phyloP scores from a whole-genome alignment of 2,797 vertebrate genomes.

The Enoplosus armatus region DNA sequence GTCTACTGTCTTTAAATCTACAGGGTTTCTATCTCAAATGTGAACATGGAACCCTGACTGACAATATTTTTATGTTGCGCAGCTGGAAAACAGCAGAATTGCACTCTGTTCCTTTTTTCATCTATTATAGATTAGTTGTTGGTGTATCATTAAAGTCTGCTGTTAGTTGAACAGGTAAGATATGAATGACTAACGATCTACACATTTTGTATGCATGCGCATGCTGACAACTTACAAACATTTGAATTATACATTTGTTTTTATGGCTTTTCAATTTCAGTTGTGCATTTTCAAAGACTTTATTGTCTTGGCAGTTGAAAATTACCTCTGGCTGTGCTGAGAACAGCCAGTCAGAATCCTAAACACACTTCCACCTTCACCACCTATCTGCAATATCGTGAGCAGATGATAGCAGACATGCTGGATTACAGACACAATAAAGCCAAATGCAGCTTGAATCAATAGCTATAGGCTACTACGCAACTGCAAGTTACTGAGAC shows the following conservation, averaged over 20 bases:
- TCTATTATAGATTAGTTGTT: constrained; percentile 17
- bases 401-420: constrained; percentile 48
- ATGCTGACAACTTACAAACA: constrained; percentile 14
- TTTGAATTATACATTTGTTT: neutral
- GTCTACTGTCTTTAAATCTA: constrained; percentile 25
- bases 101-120: neutral
- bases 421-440: constrained; percentile 40
- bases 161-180: neutral
- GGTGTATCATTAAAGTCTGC: constrained; percentile 11
- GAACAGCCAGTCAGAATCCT: constrained; percentile 29
- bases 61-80: constrained; percentile 35
- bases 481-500: constrained; percentile 8
- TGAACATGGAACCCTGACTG: constrained; percentile 25
- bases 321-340: constrained; percentile 41
- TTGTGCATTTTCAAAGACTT: constrained; percentile 10
- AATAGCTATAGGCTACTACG: constrained; percentile 21
- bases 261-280: constrained; percentile 11
- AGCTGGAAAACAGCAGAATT: constrained; percentile 17
- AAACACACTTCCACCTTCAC: constrained; percentile 20
- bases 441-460: constrained; percentile 46
- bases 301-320: constrained; percentile 44
- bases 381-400: constrained; percentile 26
- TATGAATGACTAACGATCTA: neutral
- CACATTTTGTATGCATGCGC: neutral
- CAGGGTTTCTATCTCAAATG: constrained; percentile 28